phyloP scores from a whole-genome alignment of 2,797 vertebrate species.

The Scleropages formosus region DNA sequence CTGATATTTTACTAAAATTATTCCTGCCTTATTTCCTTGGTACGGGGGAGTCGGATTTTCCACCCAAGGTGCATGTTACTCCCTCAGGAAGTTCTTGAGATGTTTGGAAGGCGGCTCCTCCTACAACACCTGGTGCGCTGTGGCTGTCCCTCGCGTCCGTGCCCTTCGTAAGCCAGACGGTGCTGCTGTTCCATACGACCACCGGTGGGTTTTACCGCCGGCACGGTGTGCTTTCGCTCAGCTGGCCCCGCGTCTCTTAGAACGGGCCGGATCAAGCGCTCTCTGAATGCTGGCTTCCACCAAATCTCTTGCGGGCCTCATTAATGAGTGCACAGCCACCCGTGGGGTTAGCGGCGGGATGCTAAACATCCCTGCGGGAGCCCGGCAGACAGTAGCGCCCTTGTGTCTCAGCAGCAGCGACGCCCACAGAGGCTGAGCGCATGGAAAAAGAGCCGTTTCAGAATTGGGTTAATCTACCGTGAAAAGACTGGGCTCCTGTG shows the following conservation, averaged over 20 bases:
- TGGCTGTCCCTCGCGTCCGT: background rate
- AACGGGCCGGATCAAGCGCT: background rate
- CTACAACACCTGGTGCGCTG: background rate
- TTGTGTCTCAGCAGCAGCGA: conserved; percentile 12
- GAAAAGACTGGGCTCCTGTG: conserved; percentile 19
- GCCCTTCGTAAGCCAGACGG: background rate
- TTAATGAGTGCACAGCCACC: conserved; percentile 9
- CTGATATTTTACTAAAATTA: background rate
- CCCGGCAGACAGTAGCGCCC: background rate
- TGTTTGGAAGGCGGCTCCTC: background rate
- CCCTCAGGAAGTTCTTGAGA: background rate
- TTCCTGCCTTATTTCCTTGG: background rate
- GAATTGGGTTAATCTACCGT: conserved; percentile 23
- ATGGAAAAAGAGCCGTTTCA: conserved; percentile 8
- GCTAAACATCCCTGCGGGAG: conserved; percentile 13
- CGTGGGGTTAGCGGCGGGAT: conserved; percentile 15
- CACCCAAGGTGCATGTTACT: background rate
- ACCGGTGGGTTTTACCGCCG: too few relatives aligned
- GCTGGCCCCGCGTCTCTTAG: too few relatives aligned
- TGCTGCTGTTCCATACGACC: background rate
- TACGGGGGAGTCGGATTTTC: background rate
- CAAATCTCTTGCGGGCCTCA: background rate
- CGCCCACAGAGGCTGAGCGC: background rate
- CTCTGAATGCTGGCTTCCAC: background rate
- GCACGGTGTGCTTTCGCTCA: background rate